Base-by-base conservation (phyloP, 2,797 vertebrate genomes). In the Acanthornis magna region DNA sequence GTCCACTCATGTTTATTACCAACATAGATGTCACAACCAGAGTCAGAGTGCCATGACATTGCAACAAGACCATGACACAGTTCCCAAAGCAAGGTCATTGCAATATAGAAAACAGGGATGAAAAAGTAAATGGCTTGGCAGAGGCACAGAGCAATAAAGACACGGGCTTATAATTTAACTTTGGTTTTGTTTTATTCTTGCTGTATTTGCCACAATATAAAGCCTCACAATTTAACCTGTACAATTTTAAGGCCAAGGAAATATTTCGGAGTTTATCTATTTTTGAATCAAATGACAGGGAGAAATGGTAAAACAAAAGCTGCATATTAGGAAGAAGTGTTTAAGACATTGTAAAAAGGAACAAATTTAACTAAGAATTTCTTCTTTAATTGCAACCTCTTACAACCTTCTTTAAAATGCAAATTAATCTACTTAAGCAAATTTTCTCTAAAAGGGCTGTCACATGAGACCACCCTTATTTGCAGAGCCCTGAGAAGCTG, bases 391-490 rank as follows among this genome's bases (percentile, higher is more conserved):
- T 95, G 47, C 19, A 70, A 34, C 47, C 43, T 86, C 83, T 62
- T 73, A 88, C 83, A 76, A 9, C 4, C 60, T 72, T 45, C n/a
- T 91, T 92, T 87, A 89, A 93, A 91, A 95, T 93, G 77, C 27
- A 87, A 91, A 95, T 85, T 0, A 63, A 67, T 51, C 17, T 55
- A 32, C 60, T 66, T 79, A 82, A 60, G 40, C 34, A 25, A 81
- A 84, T 81, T 86, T 68, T 48, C 30, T 84, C 84, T 78, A 45
- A 93, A 91, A 75, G 9, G 30, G 8, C 7, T 87, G 74, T 70
- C 83, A 72, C 4, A 2, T 54, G 73, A 82, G 26, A 75, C 16
- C 27, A 36, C 9, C 36, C 10, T 57, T 85, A 61, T 72, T 93
- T 91, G 25, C 9, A 54, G 17, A 74, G 75, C 80, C 15, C 5